These are phyloP conservation scores for Temnothorax longispinosus DNA, from an alignment of 1,140 invertebrate species.

Conservation along the genomic window DNA sequence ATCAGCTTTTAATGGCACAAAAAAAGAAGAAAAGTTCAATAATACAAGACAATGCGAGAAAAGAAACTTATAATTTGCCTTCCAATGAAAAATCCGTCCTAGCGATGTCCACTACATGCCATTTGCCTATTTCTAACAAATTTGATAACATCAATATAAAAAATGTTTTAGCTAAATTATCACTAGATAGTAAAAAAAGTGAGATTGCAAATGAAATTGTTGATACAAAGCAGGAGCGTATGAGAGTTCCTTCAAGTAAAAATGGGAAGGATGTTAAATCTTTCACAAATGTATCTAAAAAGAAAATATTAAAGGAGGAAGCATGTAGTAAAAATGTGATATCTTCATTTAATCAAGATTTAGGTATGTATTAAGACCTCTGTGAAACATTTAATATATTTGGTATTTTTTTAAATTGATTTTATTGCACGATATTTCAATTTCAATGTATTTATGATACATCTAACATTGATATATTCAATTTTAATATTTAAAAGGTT, in stretches of 20 bases:
- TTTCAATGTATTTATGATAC: background rate
- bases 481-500: background rate
- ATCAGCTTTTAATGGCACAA: conserved; percentile 80
- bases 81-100: conserved; percentile 72
- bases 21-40: conserved; percentile 71
- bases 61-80: conserved; percentile 68
- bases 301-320: conserved; percentile 38
- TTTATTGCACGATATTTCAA: background rate
- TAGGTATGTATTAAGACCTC: background rate
- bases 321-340: background rate
- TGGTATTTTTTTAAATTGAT: background rate
- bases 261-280: background rate
- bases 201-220: conserved; percentile 9
- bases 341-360: conserved; percentile 21
- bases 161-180: conserved; percentile 72
- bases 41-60: background rate
- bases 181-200: conserved; percentile 74
- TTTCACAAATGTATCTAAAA: background rate
- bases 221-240: conserved; percentile 17
- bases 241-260: conserved; percentile 18
- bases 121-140: conserved; percentile 39
- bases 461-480: background rate
- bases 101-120: background rate
- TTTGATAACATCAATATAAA: conserved; percentile 51
- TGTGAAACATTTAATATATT: background rate